A percentile compares a stretch with the other conserved stretches of the same genome.
These are phyloP conservation scores for Oriolus oriolus DNA, from an alignment of 2,113 vertebrate genomes.

Conservation along the genomic window DNA sequence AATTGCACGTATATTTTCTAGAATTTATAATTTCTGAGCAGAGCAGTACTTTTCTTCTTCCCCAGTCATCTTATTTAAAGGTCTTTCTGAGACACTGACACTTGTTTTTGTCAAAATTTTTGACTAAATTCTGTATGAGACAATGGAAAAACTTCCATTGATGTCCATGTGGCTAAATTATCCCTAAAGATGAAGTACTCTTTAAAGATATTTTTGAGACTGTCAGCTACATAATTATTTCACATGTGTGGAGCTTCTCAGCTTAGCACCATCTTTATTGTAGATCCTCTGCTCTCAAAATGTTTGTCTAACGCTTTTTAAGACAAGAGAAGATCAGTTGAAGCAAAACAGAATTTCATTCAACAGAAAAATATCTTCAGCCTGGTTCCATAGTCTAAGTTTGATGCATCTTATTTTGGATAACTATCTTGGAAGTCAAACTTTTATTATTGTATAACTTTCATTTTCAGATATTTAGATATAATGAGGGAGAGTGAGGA, in stretches of 20 bases:
- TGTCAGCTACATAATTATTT: not conserved
- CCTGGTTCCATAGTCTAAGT: not conserved
- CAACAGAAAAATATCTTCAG: not conserved
- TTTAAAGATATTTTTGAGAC: not conserved
- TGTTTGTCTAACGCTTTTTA: not conserved
- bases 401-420: not conserved
- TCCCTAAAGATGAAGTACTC: not conserved
- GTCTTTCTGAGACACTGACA: not conserved
- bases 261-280: not conserved
- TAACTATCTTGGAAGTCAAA: not conserved
- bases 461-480: not conserved
- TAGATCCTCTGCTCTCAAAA: not conserved
- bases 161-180: not conserved
- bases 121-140: not conserved
- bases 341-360: not conserved
- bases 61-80: not conserved
- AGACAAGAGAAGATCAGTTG: not conserved
- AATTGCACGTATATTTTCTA: not conserved
- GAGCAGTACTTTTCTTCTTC: not conserved
- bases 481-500: not conserved
- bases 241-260: not conserved
- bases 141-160: not conserved
- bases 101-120: not conserved
- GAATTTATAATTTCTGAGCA: not conserved
- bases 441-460: not conserved